phyloP scores from a whole-genome alignment of 2,797 vertebrate species.

The Eurystomus glaucurus region DNA sequence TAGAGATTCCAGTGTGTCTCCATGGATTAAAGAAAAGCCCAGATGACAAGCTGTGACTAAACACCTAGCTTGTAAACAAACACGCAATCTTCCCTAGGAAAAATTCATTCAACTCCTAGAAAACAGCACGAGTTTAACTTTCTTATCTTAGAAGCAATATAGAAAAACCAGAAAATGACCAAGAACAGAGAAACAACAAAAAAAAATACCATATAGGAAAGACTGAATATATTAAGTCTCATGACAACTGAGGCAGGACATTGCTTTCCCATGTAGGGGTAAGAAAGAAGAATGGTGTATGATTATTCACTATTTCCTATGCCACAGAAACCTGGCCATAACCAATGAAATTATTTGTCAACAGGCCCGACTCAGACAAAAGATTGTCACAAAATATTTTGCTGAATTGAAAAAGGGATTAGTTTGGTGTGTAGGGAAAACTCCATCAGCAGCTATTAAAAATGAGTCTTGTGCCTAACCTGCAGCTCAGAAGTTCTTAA shows the following conservation, averaged over 20 bases:
- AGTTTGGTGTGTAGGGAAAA: slow-evolving; percentile 33
- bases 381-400: slow-evolving; percentile 24
- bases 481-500: slow-evolving; percentile 56
- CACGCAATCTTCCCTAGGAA: not conserved
- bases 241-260: not conserved
- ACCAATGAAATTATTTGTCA: slow-evolving; percentile 34
- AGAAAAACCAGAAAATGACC: not conserved
- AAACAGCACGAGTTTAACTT: not conserved
- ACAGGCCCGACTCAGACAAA: slow-evolving; percentile 31
- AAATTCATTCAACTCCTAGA: not conserved
- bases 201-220: not conserved
- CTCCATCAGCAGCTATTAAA: slow-evolving; percentile 52
- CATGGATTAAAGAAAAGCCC: not conserved
- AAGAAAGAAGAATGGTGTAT: not conserved
- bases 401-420: slow-evolving; percentile 57
- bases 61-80: not conserved
- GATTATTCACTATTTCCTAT: not conserved
- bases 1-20: not conserved
- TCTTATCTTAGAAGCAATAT: not conserved
- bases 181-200: not conserved
- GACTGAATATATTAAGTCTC: not conserved
- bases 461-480: slow-evolving; percentile 33
- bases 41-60: not conserved
- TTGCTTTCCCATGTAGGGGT: not conserved
- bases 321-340: not conserved